Conservation (phyloP, 2,113 vertebrate species). For the Prolemur simus region DNA sequence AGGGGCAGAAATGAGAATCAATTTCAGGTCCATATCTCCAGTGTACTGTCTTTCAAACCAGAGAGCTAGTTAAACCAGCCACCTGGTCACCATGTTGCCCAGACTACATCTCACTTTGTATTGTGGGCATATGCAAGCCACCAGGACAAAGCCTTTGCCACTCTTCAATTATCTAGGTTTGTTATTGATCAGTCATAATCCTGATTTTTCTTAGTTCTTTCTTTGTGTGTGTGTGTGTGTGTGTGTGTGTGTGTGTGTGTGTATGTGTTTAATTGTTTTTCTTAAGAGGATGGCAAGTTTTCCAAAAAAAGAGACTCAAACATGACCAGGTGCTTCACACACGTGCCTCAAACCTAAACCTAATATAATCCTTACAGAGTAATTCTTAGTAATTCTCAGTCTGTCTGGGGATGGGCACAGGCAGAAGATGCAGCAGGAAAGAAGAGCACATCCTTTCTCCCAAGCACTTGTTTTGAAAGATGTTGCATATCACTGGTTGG, state of each 20-base stretch:
- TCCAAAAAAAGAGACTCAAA: constrained; percentile 40
- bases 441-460: neutral
- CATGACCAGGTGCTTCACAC: constrained; percentile 50
- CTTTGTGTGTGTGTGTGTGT: neutral
- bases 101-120: neutral
- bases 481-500: too few relatives aligned
- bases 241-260: neutral
- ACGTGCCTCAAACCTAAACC: too few relatives aligned
- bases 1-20: neutral
- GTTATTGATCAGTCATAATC: neutral
- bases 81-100: neutral
- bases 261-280: neutral
- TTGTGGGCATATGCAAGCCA: neutral
- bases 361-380: neutral
- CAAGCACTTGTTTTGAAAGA: neutral
- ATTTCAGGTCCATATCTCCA: neutral
- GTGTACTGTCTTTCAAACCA: neutral
- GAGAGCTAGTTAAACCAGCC: constrained; percentile 14
- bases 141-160: neutral
- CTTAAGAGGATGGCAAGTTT: neutral
- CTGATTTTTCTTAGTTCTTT: neutral
- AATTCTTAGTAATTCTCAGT: neutral
- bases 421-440: neutral
- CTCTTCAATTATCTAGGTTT: neutral
- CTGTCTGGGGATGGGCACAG: neutral